These are phyloP conservation scores for Laticauda laticaudata DNA, from an alignment of 2,113 vertebrate species.

Conservation along the genomic window DNA sequence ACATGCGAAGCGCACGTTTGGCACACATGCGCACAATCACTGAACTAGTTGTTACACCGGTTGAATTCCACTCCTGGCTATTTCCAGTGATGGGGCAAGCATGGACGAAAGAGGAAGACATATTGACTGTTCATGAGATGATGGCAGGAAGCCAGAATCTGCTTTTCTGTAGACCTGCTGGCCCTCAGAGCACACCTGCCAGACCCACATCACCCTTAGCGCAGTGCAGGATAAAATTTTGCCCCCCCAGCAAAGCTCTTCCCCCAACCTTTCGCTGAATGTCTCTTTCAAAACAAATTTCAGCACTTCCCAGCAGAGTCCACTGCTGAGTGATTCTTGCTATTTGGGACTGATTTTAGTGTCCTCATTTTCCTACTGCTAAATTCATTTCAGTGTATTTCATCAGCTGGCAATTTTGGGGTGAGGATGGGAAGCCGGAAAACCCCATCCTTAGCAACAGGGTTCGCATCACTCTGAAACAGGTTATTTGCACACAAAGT, in stretches of 20 bases:
- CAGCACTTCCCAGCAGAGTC: not conserved
- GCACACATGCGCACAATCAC: too few species aligned
- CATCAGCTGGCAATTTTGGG: not conserved
- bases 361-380: not conserved
- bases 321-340: not conserved
- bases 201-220: not conserved
- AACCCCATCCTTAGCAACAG: not conserved
- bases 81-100: not conserved
- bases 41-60: too few species aligned
- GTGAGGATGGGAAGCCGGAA: not conserved
- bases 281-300: not conserved
- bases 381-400: not conserved
- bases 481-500: not conserved
- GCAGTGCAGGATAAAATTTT: not conserved
- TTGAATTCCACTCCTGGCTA: too few species aligned
- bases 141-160: not conserved
- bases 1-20: too few species aligned
- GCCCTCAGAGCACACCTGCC: too few species aligned
- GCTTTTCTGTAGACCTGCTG: not conserved
- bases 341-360: not conserved
- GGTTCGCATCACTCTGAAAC: not conserved
- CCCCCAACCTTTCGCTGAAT: not conserved
- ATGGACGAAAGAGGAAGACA: not conserved
- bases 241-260: not conserved
- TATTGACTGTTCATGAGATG: not conserved